Evolutionary conservation across 2,888 invertebrate species (phyloP).

Genomic region (Latrodectus hesperus): DNA sequence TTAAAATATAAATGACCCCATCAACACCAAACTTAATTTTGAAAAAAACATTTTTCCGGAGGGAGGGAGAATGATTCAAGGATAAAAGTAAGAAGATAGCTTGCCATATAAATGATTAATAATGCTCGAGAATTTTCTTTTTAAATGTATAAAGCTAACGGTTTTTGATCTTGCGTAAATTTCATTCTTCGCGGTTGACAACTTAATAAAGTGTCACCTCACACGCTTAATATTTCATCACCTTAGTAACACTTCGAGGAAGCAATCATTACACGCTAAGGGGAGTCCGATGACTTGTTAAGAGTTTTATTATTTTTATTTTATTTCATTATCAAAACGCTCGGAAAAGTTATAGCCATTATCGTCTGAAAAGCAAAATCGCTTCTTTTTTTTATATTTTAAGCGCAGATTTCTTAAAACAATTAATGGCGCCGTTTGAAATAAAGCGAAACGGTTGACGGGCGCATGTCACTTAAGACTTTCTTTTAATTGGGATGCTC

Average conservation of each 20-base stretch:
- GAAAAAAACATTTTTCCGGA: too few relatives aligned
- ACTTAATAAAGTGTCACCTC: constrained; percentile 56
- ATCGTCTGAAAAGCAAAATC: neutral
- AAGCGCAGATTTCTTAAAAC: neutral
- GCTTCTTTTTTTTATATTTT: neutral
- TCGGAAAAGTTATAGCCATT: constrained; percentile 1
- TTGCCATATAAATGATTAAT: neutral
- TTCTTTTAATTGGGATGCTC: neutral
- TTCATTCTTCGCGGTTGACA: constrained; percentile 29
- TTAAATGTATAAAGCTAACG: neutral
- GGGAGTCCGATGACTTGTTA: constrained; percentile 61
- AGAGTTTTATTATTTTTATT: constrained; percentile 17
- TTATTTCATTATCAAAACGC: neutral
- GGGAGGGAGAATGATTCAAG: too few relatives aligned
- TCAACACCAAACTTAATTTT: too few relatives aligned
- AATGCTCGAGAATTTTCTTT: neutral
- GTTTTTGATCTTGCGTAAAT: neutral
- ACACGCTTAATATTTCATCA: constrained; percentile 51
- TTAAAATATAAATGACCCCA: too few relatives aligned
- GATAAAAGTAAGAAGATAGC: neutral
- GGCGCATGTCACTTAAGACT: neutral
- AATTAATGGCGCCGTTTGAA: neutral
- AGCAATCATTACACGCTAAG: constrained; percentile 49
- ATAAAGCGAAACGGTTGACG: neutral
- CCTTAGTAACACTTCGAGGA: constrained; percentile 43